Percentiles rank a stretch among this genome's conserved stretches.
Conservation (phyloP, 2,113 vertebrate species). For the Catagonus wagneri region DNA sequence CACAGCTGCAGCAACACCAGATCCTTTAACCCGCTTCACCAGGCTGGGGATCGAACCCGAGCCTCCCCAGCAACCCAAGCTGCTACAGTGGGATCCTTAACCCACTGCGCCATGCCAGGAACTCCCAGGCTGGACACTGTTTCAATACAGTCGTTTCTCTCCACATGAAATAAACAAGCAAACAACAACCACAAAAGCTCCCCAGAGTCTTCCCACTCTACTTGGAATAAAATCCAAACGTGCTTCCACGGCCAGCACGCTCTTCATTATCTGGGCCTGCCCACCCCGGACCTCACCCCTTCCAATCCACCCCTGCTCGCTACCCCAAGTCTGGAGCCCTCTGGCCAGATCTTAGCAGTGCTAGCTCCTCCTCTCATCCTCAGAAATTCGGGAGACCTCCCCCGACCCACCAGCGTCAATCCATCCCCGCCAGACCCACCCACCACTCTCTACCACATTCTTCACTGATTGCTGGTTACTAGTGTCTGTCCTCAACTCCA, state of each 20-base stretch:
- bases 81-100: too few relatives aligned
- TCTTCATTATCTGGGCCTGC: not conserved
- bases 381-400: not conserved
- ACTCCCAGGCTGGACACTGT: too few relatives aligned
- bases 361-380: not conserved
- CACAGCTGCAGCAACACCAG: too few relatives aligned
- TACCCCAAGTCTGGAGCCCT: not conserved
- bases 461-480: not conserved
- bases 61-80: too few relatives aligned
- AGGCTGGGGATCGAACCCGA: too few relatives aligned
- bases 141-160: not conserved
- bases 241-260: not conserved
- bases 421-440: accelerated
- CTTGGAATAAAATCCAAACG: not conserved
- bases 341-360: not conserved
- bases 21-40: too few relatives aligned
- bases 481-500: not conserved
- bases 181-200: not conserved
- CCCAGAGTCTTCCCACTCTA: not conserved
- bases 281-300: not conserved
- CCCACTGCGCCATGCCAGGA: too few relatives aligned
- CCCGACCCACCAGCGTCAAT: not conserved
- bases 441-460: not conserved
- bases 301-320: not conserved
- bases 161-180: not conserved